Evolutionary conservation across 2,113 vertebrate species (phyloP), one percentile per base, ranked within the genome.

Genomic region (Hypanus sabinus): DNA sequence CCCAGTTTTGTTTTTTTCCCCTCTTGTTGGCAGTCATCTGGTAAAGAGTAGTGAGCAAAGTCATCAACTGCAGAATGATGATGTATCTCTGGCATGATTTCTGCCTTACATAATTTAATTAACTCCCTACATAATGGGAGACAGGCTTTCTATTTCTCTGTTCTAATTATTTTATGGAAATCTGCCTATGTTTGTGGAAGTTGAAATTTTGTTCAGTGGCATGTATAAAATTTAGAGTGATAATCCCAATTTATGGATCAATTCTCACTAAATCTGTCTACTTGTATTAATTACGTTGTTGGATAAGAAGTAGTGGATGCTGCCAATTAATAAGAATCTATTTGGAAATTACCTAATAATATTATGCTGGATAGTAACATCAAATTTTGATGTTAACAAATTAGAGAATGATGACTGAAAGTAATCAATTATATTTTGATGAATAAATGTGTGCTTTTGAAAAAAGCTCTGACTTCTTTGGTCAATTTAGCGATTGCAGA

Each of bases 1-100:
- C 93, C 68, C 79, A 33, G 93, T 94, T 94, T 94, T 68, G 3
- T 5, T 93, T 46, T 7, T n/a, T 94, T 1, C 94, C 4, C 46
- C 46, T 3, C 79, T 36, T 93, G 81, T 57, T 0, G 0, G 10
- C 92, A 76, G 55, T 0, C 87, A 81, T 36, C 80, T 36, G 0
- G 76, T n/a, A 1, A 0, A 0, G 6, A 2, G 91, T 73, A 93
- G 71, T 93, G 46, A 73, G 68, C 12, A 46, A 73, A 30, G 70
- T 90, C 57, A 90, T 90, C 85, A 94, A 36, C 81, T 68, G 75
- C 0, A 79, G 94, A 94, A 9, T 3, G 0, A 0, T 1, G 0
- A 55, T 79, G 60, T 93, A n/a, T 20, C 3, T 60, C 11, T 0
- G 73, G 81, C 0, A n/a, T 75, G 9, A n/a, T 18, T 24, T 62